Base-by-base conservation (phyloP, 2,113 vertebrate genomes). In the Elephantulus edwardii region DNA sequence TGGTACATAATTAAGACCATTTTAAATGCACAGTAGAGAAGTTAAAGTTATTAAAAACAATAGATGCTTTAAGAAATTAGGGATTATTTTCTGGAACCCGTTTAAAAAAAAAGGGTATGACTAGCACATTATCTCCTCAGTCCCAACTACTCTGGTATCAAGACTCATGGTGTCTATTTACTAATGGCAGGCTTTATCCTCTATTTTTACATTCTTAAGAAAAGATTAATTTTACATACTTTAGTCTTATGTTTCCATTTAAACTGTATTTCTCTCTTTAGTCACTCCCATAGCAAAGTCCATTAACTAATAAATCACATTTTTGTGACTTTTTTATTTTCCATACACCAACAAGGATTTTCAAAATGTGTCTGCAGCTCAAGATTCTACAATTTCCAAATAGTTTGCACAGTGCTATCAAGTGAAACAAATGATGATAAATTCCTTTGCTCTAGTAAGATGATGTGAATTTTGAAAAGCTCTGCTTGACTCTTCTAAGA, bases 391-490 rank as follows among this genome's bases (percentile, higher is more conserved):
- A 50, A 76, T 76, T 89, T 75, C 46, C 64, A 50, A 89, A 26
- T 35, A 78, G 62, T 77, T 38, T 86, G 54, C 24, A 62, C 72
- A 91, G 88, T 38, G 13, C n/a, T 35, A 68, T 35, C 68, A 82
- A 64, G 38, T 78, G 42, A 20, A 89, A 86, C 33, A 62, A 9
- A n/a, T n/a, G n/a, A 89, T 62, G 62, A 84, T 70, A 92, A 62
- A 83, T n/a, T n/a, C 70, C n/a, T n/a, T n/a, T n/a, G n/a, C n/a
- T n/a, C 68, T 42, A 90, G 85, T 90, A 66, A 71, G 5, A 33
- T 58, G 22, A 16, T 79, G 4, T 5, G 10, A 38, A 83, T 56
- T 92, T 62, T 92, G 44, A 71, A 88, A 58, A 86, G 14, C 60
- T 88, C 28, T 74, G 22, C 44, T 68, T 77, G 28, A 52, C 40